Evolutionary conservation across 2,113 vertebrate genomes (phyloP).

Genomic region (Silurus asotus): DNA sequence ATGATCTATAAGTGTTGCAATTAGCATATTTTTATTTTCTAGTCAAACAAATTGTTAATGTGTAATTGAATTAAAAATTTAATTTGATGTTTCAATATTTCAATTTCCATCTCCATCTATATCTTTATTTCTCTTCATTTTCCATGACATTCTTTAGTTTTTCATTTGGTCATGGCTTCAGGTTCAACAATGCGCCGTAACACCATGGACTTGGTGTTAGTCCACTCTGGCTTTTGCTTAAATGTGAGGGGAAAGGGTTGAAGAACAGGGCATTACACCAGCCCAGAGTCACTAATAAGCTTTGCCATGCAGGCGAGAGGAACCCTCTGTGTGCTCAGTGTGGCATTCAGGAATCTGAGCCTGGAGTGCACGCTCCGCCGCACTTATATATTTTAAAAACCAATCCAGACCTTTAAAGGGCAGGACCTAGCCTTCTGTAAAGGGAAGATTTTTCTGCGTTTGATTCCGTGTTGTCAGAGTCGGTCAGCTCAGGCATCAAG

Average conservation of each 20-base stretch:
- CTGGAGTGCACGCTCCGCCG: conserved; percentile 42
- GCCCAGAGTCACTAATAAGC: conserved; percentile 69
- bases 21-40: background rate
- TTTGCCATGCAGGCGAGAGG: conserved; percentile 61
- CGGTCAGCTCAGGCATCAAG: conserved; percentile 49
- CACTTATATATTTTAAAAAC: conserved; percentile 58
- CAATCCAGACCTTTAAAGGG: conserved; percentile 57
- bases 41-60: background rate
- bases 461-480: conserved; percentile 53
- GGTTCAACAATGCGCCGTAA: conserved; percentile 47
- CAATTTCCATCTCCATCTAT: no score
- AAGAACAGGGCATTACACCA: conserved; percentile 59
- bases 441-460: conserved; percentile 51
- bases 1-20: background rate
- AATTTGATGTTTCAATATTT: no score
- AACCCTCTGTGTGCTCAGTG: conserved; percentile 28
- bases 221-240: conserved; percentile 59
- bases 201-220: conserved; percentile 58
- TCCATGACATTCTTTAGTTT: conserved; percentile 29
- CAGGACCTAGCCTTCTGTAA: conserved; percentile 48
- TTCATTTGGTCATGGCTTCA: conserved; percentile 21
- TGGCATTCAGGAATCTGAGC: conserved; percentile 44
- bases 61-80: background rate
- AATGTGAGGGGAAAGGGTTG: conserved; percentile 64
- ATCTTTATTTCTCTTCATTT: background rate